phyloP scores from a whole-genome alignment of 2,888 invertebrate genomes.

The Dichetophora obliterata region DNA sequence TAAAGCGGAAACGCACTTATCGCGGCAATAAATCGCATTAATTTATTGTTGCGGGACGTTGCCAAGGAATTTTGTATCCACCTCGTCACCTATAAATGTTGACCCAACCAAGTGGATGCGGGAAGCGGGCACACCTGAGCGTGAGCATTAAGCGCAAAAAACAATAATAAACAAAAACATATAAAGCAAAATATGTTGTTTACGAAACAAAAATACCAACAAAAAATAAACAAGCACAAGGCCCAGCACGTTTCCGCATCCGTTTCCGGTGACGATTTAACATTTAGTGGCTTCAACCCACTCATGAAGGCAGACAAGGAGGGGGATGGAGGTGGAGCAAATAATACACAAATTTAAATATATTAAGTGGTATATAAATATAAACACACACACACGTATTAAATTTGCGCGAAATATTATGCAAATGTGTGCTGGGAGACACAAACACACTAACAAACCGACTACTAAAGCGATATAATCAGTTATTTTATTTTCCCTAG shows the following conservation, averaged over 20 bases:
- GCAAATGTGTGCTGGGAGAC: constrained; percentile 31
- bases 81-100: neutral
- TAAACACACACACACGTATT: neutral
- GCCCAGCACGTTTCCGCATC: constrained; percentile 32
- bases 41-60: constrained; percentile 64
- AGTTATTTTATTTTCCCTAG: neutral
- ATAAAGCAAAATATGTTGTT: neutral
- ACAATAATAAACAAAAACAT: neutral
- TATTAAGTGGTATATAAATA: constrained; percentile 4
- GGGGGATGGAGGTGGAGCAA: neutral
- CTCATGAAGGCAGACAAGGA: too few species aligned
- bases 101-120: neutral
- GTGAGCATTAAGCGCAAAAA: neutral
- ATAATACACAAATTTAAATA: neutral
- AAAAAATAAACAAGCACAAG: neutral
- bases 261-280: constrained; percentile 15
- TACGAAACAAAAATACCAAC: neutral
- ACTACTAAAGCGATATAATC: neutral
- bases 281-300: neutral
- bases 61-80: constrained; percentile 50
- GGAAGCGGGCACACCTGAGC: constrained; percentile 6
- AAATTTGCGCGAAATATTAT: constrained; percentile 29
- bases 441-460: constrained; percentile 7
- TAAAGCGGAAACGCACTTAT: constrained; percentile 56
- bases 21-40: constrained; percentile 67